These are phyloP conservation scores for Apis laboriosa DNA, from an alignment of 1,140 invertebrate species.

Conservation along the genomic window DNA sequence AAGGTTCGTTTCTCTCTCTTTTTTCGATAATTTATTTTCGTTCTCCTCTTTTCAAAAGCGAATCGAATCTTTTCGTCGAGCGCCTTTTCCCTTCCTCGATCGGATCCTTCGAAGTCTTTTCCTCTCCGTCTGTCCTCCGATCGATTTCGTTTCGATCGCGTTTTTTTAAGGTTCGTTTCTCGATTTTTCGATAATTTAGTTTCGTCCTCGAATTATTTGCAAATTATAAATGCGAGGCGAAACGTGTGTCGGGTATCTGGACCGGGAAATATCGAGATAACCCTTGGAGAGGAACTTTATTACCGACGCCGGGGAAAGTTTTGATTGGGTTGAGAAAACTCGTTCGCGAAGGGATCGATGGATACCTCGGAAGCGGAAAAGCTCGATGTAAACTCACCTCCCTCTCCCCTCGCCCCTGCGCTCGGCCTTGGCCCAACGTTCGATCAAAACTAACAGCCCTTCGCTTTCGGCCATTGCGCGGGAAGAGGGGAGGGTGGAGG, in stretches of 20 bases:
- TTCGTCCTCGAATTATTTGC: too few relatives aligned
- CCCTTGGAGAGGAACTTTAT: slow-evolving; percentile 39
- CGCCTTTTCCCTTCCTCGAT: neutral
- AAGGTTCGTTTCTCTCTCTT: neutral
- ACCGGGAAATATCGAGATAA: slow-evolving; percentile 44
- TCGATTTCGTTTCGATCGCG: neutral
- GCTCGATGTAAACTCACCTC: slow-evolving; percentile 59
- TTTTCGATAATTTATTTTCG: neutral
- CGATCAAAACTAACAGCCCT: slow-evolving; percentile 48
- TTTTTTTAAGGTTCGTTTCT: neutral
- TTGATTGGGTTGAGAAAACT: slow-evolving; percentile 65
- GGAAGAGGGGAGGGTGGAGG: slow-evolving; percentile 28
- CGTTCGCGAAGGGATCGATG: slow-evolving; percentile 63
- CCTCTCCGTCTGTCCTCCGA: neutral
- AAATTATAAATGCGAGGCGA: neutral
- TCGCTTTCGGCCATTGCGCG: slow-evolving; percentile 41
- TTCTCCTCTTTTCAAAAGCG: slow-evolving; percentile 10
- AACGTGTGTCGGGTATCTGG: neutral
- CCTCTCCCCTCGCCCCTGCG: neutral
- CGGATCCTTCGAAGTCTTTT: neutral
- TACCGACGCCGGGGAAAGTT: slow-evolving; percentile 55
- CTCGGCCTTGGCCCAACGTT: slow-evolving; percentile 55
- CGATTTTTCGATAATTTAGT: too few relatives aligned
- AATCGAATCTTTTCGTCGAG: neutral
- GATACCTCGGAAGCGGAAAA: slow-evolving; percentile 64